A percentile compares a stretch with the other conserved stretches of the same genome.
Conservation (phyloP, 2,888 invertebrate genomes). For the Cremastinae sp. region DNA sequence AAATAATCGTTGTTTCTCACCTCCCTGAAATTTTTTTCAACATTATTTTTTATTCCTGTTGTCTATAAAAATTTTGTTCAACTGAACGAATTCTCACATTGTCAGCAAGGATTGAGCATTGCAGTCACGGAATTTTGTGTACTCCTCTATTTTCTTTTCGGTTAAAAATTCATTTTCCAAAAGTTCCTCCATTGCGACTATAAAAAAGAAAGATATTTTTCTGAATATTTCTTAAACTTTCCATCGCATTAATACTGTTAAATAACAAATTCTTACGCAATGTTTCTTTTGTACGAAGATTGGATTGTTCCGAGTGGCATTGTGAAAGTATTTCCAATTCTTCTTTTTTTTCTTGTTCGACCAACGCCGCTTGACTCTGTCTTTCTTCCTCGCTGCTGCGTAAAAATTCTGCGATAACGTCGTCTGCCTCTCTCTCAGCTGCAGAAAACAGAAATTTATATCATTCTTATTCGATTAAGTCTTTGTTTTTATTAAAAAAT, state of each 20-base stretch:
- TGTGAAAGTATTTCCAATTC: slow-evolving; percentile 85
- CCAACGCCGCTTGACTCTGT: slow-evolving; percentile 82
- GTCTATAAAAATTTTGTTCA: slow-evolving; percentile 63
- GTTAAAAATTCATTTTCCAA: slow-evolving; percentile 85
- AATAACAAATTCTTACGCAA: slow-evolving; percentile 77
- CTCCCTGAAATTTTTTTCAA: slow-evolving; percentile 80
- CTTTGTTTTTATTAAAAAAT: neutral
- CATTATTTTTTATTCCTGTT: neutral
- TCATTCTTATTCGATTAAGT: neutral
- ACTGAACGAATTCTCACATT: slow-evolving; percentile 82
- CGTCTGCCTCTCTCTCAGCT: slow-evolving; percentile 86
- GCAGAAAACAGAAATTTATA: slow-evolving; percentile 62
- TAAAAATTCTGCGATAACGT: slow-evolving; percentile 85
- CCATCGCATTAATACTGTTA: too few relatives aligned
- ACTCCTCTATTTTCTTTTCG: slow-evolving; percentile 83
- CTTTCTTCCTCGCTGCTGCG: slow-evolving; percentile 84
- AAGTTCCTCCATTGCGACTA: slow-evolving; percentile 86
- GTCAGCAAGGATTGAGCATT: slow-evolving; percentile 84
- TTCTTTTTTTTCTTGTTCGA: slow-evolving; percentile 86
- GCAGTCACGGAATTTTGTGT: slow-evolving; percentile 83
- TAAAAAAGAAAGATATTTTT: slow-evolving; percentile 8
- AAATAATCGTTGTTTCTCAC: slow-evolving; percentile 84
- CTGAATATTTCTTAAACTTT: slow-evolving; percentile 18
- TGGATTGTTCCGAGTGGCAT: slow-evolving; percentile 80
- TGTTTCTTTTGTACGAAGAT: slow-evolving; percentile 85